These are phyloP conservation scores for Ciconia stormi DNA, from an alignment of 2,113 vertebrate species.

Conservation along the genomic window DNA sequence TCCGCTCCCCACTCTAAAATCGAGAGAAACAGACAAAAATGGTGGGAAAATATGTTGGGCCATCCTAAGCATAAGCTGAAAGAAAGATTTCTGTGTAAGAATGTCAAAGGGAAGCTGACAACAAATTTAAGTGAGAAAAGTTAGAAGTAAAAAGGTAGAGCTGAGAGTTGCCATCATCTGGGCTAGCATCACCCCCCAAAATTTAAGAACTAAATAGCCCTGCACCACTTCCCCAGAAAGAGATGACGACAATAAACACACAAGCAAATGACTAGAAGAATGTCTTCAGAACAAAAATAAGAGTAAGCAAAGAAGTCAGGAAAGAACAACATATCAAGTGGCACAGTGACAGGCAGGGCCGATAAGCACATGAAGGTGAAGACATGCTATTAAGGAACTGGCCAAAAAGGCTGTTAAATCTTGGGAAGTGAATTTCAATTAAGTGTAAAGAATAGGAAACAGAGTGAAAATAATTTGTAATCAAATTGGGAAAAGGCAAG, in stretches of 20 bases:
- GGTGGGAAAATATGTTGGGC: neutral
- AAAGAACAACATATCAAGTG: neutral
- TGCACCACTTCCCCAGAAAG: neutral
- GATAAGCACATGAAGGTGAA: neutral
- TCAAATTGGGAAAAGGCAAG: neutral
- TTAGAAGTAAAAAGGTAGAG: neutral
- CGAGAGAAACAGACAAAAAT: neutral
- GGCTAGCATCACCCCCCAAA: neutral
- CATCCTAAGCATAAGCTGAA: neutral
- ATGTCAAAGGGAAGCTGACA: neutral
- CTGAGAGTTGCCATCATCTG: neutral
- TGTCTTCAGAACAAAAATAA: neutral
- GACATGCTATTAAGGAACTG: neutral
- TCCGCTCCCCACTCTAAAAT: neutral
- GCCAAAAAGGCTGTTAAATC: constrained; percentile 7
- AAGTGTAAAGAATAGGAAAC: neutral
- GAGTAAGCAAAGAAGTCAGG: neutral
- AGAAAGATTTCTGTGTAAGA: neutral
- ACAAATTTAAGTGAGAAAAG: neutral
- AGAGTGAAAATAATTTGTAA: constrained; percentile 21
- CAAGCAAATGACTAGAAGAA: neutral
- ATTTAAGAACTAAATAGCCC: neutral
- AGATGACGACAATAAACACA: neutral
- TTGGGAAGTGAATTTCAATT: constrained; percentile 9
- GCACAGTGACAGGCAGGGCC: neutral